Conservation (phyloP, 1,140 invertebrate genomes). For the Gonioctena quinquepunctata region DNA sequence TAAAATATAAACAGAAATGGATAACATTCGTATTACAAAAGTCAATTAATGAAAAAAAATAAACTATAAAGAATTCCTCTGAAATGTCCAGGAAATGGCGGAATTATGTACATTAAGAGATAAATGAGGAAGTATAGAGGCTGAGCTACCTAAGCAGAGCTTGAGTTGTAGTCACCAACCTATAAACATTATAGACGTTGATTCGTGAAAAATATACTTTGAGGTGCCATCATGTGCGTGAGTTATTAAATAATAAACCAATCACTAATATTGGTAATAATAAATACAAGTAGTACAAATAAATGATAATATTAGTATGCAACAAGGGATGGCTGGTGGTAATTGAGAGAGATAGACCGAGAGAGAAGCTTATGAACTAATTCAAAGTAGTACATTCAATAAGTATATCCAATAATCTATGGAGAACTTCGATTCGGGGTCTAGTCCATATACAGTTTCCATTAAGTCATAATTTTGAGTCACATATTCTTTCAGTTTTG, state of each 20-base stretch:
- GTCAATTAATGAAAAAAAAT: not conserved
- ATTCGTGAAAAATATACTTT: not conserved
- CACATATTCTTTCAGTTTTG: constrained; percentile 1
- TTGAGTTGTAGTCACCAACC: not conserved
- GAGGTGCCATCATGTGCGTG: not conserved
- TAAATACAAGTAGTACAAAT: too few relatives aligned
- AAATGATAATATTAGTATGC: too few relatives aligned
- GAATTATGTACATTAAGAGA: too few relatives aligned
- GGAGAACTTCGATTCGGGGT: not conserved
- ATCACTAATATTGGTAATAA: too few relatives aligned
- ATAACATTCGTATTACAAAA: not conserved
- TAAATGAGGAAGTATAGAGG: too few relatives aligned
- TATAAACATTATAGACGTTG: not conserved
- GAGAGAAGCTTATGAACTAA: too few relatives aligned
- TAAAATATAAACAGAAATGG: not conserved
- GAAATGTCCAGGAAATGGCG: too few relatives aligned
- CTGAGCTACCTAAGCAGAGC: not conserved
- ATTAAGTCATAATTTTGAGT: not conserved
- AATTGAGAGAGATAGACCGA: too few relatives aligned
- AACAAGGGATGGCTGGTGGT: too few relatives aligned
- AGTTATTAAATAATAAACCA: too few relatives aligned
- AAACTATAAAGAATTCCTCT: too few relatives aligned
- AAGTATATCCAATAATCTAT: not conserved
- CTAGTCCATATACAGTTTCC: not conserved
- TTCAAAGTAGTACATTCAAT: too few relatives aligned